Percentiles rank a stretch among this genome's conserved stretches.
phyloP scores from a whole-genome alignment of 2,797 vertebrate genomes.

The Oreochromis grahami region DNA sequence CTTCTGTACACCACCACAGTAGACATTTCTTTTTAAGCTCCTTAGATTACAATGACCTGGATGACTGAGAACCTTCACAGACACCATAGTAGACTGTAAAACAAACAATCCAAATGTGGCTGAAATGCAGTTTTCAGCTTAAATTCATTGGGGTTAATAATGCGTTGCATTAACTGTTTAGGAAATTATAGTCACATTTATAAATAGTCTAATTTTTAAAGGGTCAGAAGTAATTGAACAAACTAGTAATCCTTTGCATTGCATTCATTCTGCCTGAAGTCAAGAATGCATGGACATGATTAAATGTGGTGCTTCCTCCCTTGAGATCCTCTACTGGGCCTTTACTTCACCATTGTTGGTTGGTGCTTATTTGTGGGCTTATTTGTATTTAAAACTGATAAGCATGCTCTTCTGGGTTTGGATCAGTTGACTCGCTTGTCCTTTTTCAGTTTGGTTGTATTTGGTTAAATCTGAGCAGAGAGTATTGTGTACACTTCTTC shows the following conservation, averaged over 20 bases:
- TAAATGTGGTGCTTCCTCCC: not conserved
- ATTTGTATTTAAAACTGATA: not conserved
- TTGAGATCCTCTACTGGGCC: not conserved
- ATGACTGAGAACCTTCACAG: not conserved
- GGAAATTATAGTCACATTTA: not conserved
- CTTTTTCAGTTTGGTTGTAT: not conserved
- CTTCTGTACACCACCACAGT: not conserved
- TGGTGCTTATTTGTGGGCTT: not conserved
- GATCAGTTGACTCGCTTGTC: not conserved
- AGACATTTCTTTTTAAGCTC: not conserved
- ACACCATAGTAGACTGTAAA: not conserved
- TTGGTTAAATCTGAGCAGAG: not conserved
- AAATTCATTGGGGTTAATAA: not conserved
- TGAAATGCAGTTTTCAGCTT: not conserved
- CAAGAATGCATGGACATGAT: not conserved
- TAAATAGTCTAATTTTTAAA: rapidly evolving
- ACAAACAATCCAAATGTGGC: not conserved
- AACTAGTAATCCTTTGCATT: not conserved
- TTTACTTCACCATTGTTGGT: not conserved
- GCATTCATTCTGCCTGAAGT: not conserved
- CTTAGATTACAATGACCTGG: not conserved
- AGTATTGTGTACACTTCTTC: not conserved
- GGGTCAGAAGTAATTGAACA: not conserved
- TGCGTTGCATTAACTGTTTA: not conserved
- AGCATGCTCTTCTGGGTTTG: not conserved